Percentiles rank a stretch among this genome's conserved stretches.
phyloP scores from a whole-genome alignment of 2,888 invertebrate species.

The Folsomia candida region DNA sequence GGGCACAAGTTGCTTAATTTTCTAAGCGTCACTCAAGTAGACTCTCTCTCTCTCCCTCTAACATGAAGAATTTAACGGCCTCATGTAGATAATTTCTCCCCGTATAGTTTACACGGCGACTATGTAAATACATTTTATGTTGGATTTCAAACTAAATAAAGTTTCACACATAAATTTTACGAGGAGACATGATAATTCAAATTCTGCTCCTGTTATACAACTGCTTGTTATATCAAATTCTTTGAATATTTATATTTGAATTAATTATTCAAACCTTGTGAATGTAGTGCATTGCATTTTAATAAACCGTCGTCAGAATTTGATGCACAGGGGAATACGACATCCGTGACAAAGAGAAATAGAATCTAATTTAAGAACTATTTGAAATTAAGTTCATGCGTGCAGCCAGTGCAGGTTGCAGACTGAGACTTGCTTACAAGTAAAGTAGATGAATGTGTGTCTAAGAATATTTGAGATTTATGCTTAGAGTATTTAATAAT shows the following conservation, averaged over 20 bases:
- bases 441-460: too few species aligned
- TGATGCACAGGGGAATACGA: too few species aligned
- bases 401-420: too few species aligned
- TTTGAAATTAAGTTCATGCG: not conserved
- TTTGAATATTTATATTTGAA: not conserved
- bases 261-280: not conserved
- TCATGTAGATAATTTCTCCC: not conserved
- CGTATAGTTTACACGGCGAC: not conserved
- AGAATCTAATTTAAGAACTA: not conserved
- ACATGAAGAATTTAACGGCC: not conserved
- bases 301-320: too few species aligned
- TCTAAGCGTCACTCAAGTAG: not conserved
- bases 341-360: not conserved
- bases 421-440: too few species aligned
- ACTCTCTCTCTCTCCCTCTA: not conserved
- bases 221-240: not conserved
- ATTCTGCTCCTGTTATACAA: not conserved
- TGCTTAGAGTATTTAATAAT: too few species aligned
- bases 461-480: too few species aligned
- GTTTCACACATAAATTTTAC: not conserved
- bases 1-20: not conserved
- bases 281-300: not conserved
- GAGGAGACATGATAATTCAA: not conserved
- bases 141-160: not conserved
- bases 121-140: not conserved